These are phyloP conservation scores for Leptinotarsa juncta DNA, from an alignment of 2,888 invertebrate genomes.

Conservation along the genomic window DNA sequence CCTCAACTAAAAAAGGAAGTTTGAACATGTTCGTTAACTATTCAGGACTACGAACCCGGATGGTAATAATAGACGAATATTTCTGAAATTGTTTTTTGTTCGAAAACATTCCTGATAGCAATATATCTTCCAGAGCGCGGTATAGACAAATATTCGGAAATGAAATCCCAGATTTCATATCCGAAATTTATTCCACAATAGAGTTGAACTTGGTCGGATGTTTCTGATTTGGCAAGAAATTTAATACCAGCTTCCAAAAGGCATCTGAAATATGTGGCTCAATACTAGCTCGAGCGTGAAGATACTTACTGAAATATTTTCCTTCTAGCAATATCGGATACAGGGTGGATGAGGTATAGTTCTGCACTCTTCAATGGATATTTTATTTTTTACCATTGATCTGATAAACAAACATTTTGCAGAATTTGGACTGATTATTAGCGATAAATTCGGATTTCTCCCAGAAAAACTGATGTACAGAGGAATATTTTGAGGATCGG, in stretches of 20 bases:
- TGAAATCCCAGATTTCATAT: slow-evolving; percentile 50
- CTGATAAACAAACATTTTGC: too few relatives aligned
- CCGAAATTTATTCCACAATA: slow-evolving; percentile 49
- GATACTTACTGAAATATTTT: slow-evolving; percentile 30
- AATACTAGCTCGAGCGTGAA: slow-evolving; percentile 38
- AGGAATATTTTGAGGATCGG: too few relatives aligned
- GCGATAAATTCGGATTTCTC: too few relatives aligned
- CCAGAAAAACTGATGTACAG: too few relatives aligned
- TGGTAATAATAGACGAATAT: too few relatives aligned
- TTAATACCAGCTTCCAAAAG: slow-evolving; percentile 38
- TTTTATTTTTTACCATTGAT: too few relatives aligned
- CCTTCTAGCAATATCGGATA: not conserved
- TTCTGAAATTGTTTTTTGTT: not conserved
- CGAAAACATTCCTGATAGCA: not conserved
- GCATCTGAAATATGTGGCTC: slow-evolving; percentile 37
- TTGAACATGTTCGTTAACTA: too few relatives aligned
- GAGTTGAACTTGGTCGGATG: slow-evolving; percentile 48
- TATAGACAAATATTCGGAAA: slow-evolving; percentile 44
- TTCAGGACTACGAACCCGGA: too few relatives aligned
- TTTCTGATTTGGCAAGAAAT: slow-evolving; percentile 51
- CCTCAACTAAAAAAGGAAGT: too few relatives aligned
- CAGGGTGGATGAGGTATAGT: too few relatives aligned
- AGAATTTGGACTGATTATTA: too few relatives aligned
- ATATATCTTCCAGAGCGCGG: not conserved
- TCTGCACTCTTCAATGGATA: too few relatives aligned